Percentiles rank a stretch among this genome's conserved stretches.
These are phyloP conservation scores for Trissolcus brochymenae DNA, from an alignment of 2,888 invertebrate genomes.

Conservation along the genomic window DNA sequence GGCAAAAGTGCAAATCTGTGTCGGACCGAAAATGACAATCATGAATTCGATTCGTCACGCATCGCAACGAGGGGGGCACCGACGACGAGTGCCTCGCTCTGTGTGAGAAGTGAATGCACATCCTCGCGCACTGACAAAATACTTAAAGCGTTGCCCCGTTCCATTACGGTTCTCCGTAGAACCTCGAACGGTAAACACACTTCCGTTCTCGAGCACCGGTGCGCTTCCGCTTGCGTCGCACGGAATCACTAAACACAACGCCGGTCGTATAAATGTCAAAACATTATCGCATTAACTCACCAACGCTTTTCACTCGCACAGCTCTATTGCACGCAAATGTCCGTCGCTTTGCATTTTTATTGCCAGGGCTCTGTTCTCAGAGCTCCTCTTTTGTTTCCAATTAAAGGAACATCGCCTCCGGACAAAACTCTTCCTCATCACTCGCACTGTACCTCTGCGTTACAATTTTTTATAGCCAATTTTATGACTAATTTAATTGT, in stretches of 20 bases:
- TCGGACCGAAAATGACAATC: constrained; percentile 37
- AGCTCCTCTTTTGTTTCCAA: neutral
- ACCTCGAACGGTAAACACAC: constrained; percentile 58
- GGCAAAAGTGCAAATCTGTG: constrained; percentile 26
- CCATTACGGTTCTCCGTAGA: constrained; percentile 56
- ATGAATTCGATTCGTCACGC: constrained; percentile 46
- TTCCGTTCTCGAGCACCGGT: constrained; percentile 48
- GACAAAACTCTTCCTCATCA: neutral
- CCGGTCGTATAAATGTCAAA: constrained; percentile 47
- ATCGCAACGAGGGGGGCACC: constrained; percentile 29
- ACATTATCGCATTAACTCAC: constrained; percentile 44
- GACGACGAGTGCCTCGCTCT: constrained; percentile 9
- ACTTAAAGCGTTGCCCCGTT: constrained; percentile 52
- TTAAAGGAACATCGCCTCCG: neutral
- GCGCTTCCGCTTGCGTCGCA: constrained; percentile 55
- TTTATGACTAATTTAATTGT: constrained; percentile 1
- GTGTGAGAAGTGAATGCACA: constrained; percentile 50
- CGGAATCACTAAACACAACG: constrained; percentile 46
- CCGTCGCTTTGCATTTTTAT: constrained; percentile 13
- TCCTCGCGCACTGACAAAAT: constrained; percentile 54
- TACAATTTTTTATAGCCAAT: neutral
- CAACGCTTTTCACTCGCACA: constrained; percentile 13
- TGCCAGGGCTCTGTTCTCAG: neutral
- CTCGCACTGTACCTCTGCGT: no score
- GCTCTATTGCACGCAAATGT: constrained; percentile 33